phyloP scores from a whole-genome alignment of 2,113 vertebrate species.

The Leptocoma aspasia region DNA sequence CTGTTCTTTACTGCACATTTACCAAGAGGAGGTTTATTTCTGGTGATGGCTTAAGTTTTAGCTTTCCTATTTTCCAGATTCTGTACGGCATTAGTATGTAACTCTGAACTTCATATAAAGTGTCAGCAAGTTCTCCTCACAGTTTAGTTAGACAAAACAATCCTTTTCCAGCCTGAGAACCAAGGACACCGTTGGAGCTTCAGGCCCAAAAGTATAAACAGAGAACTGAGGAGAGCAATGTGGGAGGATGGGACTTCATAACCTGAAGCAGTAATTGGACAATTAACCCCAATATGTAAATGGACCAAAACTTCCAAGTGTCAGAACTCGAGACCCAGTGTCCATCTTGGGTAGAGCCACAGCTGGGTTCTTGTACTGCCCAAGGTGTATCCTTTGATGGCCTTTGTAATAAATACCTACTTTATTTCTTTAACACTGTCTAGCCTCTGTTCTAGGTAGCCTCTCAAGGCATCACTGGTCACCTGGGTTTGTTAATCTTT shows the following conservation, averaged over 20 bases:
- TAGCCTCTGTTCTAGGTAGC: neutral
- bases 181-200: neutral
- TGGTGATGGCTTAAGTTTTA: neutral
- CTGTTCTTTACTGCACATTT: neutral
- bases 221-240: fast-evolving
- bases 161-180: neutral
- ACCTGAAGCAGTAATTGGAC: neutral
- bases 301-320: neutral
- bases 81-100: neutral
- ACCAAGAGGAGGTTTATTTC: neutral
- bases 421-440: neutral
- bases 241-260: neutral
- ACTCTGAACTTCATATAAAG: neutral
- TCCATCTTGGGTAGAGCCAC: neutral
- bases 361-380: neutral
- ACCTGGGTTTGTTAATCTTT: neutral
- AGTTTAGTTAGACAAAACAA: neutral
- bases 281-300: neutral
- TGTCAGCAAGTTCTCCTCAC: neutral
- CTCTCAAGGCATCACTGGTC: neutral
- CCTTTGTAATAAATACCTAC: neutral
- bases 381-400: neutral
- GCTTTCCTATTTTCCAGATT: neutral
- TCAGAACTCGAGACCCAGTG: neutral
- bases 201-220: neutral